Percentiles rank a stretch among this genome's conserved stretches.
These are phyloP conservation scores for Electrona antarctica DNA, from an alignment of 2,113 vertebrate species.

Conservation along the genomic window DNA sequence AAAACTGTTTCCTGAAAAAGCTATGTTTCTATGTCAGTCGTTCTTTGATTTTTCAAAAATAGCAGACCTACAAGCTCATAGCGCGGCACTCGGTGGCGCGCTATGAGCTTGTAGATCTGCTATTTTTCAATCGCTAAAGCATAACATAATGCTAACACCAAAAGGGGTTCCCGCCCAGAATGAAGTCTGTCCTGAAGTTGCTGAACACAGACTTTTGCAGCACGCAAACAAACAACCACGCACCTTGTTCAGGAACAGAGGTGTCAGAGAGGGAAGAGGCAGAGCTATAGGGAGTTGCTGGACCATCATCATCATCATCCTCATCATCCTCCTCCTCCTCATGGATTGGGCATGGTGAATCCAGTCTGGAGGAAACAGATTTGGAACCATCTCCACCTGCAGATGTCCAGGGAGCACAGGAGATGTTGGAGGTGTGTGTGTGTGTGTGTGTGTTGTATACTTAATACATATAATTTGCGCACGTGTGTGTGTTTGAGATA, in stretches of 20 bases:
- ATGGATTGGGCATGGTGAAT: conserved; percentile 24
- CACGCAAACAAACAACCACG: conserved; percentile 9
- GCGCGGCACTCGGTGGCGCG: no score
- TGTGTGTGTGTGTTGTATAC: background rate
- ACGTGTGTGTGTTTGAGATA: background rate
- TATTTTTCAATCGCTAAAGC: no score
- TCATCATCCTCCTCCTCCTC: conserved; percentile 16
- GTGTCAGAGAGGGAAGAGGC: conserved; percentile 30
- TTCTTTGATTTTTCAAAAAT: no score
- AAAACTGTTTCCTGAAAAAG: no score
- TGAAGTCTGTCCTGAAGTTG: no score
- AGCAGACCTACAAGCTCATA: no score
- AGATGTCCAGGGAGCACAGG: conserved; percentile 8
- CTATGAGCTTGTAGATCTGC: no score
- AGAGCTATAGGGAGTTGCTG: conserved; percentile 38
- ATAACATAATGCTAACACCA: no score
- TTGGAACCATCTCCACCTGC: background rate
- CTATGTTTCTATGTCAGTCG: no score
- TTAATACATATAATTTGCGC: background rate
- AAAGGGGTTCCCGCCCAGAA: no score
- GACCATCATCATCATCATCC: conserved; percentile 14
- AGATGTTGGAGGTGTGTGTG: background rate
- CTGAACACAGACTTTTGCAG: no score
- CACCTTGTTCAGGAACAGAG: conserved; percentile 63
- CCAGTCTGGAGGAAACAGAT: conserved; percentile 32